Base-by-base conservation (phyloP, 2,888 invertebrate species). In the Heliconius aoede region DNA sequence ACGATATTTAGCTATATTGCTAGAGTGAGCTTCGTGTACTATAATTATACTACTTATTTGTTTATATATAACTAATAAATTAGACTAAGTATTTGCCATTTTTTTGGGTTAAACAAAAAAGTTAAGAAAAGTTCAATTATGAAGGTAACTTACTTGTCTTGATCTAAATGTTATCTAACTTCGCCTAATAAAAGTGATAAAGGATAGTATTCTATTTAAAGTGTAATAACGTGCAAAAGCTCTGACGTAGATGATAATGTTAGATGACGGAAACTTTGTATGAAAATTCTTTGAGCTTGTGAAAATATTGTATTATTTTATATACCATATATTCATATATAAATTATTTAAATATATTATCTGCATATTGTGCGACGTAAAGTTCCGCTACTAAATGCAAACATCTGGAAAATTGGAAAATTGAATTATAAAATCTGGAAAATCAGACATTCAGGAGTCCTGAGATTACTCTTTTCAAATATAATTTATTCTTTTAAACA, bases 1-100 rank as follows among this genome's bases (percentile, higher is more conserved):
- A 68, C 61, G 74, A 61, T 30, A 15, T 58, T 24, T 46, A 68
- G 65, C 18, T 69, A 32, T 69, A 40, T 61, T 46, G 3, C 30
- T 61, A 30, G 1, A 30, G 69, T 24, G 32, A 55, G 30, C 69
- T 55, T 30, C 24, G 30, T 30, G n/a, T 55, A 21, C 69, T 28
- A 55, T 30, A 51, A 55, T 28, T 24, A 51, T 28, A 32, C 51
- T 4, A 55, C 24, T 69, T 24, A 69, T 69, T 15, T 68, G 28
- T 30, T 69, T 3, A 69, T 30, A 24, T 68, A 15, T 21, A 36
- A 36, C 36, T 46, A 55, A 15, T 24, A n/a, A 24, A 4, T 24
- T 24, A 2, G 8, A 51, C 21, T n/a, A 3, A 21, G 21, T 2
- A 0, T 51, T 51, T n/a, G 21, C 0, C 15, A 18, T 0, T 46